Conservation (phyloP, 2,797 vertebrate genomes). For the Heterohyrax brucei region DNA sequence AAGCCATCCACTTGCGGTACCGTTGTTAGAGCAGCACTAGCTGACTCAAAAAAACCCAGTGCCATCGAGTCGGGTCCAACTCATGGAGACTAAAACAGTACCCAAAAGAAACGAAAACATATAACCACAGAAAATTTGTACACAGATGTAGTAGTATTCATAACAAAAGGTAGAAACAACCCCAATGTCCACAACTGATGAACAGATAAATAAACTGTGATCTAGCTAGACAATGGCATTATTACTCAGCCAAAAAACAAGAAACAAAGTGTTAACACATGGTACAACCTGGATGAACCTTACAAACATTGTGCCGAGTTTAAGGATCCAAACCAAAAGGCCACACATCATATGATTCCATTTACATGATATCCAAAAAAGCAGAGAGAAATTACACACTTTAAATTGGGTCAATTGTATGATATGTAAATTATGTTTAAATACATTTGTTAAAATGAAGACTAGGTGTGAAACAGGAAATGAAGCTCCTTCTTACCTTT, state of each 20-base stretch:
- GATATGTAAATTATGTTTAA: background rate
- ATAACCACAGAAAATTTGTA: background rate
- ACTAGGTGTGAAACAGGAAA: background rate
- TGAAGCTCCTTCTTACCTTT: conserved; percentile 92
- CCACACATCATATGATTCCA: background rate
- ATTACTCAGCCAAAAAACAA: background rate
- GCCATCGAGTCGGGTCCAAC: too few species aligned
- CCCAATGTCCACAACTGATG: background rate
- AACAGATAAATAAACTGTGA: background rate
- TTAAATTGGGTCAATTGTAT: background rate
- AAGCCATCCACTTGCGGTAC: too few species aligned
- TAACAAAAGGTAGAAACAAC: background rate
- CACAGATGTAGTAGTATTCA: background rate
- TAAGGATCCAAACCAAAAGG: background rate
- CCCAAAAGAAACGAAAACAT: background rate
- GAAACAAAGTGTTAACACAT: background rate
- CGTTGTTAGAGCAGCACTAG: too few species aligned
- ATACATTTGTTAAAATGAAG: background rate
- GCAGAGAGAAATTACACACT: background rate
- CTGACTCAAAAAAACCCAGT: too few species aligned
- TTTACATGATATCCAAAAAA: background rate
- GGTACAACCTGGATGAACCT: background rate
- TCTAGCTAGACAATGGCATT: too few species aligned
- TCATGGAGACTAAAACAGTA: too few species aligned
- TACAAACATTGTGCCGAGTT: background rate